These are phyloP conservation scores for Drosophila diplacantha DNA, from an alignment of 2,888 invertebrate species.

Conservation along the genomic window DNA sequence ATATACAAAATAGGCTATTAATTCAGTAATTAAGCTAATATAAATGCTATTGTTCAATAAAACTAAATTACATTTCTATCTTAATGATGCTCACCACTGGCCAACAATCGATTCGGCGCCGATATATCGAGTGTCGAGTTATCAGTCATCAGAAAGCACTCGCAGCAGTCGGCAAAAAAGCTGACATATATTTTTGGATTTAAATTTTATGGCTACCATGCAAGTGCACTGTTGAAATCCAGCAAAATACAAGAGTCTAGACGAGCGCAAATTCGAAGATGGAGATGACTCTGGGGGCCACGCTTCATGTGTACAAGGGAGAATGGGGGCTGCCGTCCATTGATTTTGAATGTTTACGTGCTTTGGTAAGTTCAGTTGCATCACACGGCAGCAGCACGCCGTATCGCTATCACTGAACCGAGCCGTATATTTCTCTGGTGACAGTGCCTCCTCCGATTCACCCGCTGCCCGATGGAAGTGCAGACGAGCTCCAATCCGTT, in stretches of 20 bases:
- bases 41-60: no score
- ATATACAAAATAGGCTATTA: no score
- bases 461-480: slow-evolving; percentile 85
- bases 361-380: slow-evolving; percentile 82
- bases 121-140: slow-evolving; percentile 14
- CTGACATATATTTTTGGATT: slow-evolving; percentile 46
- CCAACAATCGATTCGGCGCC: slow-evolving; percentile 10
- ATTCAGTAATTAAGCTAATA: no score
- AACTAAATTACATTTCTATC: no score
- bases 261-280: slow-evolving; percentile 15
- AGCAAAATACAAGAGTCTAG: slow-evolving; percentile 11
- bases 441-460: slow-evolving; percentile 85
- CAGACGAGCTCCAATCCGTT: slow-evolving; percentile 85
- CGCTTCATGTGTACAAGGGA: slow-evolving; percentile 89
- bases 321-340: slow-evolving; percentile 93
- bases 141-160: slow-evolving; percentile 31
- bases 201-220: slow-evolving; percentile 34
- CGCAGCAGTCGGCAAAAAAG: slow-evolving; percentile 36
- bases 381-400: slow-evolving; percentile 48
- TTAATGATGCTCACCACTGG: background rate
- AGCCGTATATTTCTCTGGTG: background rate
- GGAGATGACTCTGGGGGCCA: slow-evolving; percentile 74
- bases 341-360: slow-evolving; percentile 89
- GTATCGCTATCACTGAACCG: slow-evolving; percentile 24
- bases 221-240: slow-evolving; percentile 32